Base-by-base conservation (phyloP, 1,140 invertebrate species). In the Euglossa dilemma region DNA sequence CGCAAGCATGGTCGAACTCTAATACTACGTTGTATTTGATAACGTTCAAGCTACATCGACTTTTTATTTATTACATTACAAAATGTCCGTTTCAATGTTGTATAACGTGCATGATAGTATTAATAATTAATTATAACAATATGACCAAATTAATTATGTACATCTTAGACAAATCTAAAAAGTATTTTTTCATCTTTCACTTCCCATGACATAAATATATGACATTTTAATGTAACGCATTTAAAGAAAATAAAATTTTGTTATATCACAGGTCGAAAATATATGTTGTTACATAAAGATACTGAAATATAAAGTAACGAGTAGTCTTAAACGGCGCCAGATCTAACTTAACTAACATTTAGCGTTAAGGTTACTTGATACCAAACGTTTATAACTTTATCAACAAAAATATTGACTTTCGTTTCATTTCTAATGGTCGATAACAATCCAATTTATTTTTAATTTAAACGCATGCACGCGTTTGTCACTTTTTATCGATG, bases 281-380 rank as follows among this genome's bases (percentile, higher is more conserved):
- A 81, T 36, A 0, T n/a, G 28, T 50, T 1, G 43, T 82, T 76
- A 82, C 9, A 76, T 76, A 82, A 82, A 76, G 18, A 81, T 59
- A 20, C 6, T 54, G 23, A 25, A 52, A 64, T 54, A 73, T 45
- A 73, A 47, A 64, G 47, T 23, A 43, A 61, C 7, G 8, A 36
- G 43, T 28, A 80, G 18, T 36, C 18, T 56, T 66, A 14, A 1
- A 25, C 28, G 50, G 36, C 36, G 43, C 7, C 63, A 59, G n/a
- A 7, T 11, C 8, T 45, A 5, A 6, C n/a, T 63, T 50, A 61
- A 45, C 18, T 23, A 70, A 28, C 12, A 18, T 2, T 28, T 5
- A 6, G 0, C 12, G 0, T 50, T 64, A 45, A n/a, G 3, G 18
- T 54, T 43, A 11, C 43, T 11, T 18, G 0, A 18, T 11, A 14